These are phyloP conservation scores for Ylistrum balloti DNA, from an alignment of 1,140 invertebrate genomes.

Conservation along the genomic window DNA sequence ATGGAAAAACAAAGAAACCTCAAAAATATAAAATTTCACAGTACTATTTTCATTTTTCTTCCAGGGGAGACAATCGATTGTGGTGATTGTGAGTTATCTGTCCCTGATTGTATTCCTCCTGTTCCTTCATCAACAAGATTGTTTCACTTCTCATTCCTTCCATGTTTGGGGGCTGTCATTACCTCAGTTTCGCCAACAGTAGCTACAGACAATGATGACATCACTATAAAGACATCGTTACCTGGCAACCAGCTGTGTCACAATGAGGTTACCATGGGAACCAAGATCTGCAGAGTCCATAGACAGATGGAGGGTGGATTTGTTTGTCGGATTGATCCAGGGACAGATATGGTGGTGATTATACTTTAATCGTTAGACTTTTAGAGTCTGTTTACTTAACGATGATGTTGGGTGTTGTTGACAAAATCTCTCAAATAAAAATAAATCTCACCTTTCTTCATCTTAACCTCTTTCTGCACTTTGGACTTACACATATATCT, in stretches of 20 bases:
- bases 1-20: too few species aligned
- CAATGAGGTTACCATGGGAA: constrained; percentile 66
- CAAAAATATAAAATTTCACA: too few species aligned
- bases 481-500: neutral
- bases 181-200: constrained; percentile 59
- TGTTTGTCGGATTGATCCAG: neutral
- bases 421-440: too few species aligned
- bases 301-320: neutral
- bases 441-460: too few species aligned
- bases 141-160: constrained; percentile 67
- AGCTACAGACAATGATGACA: constrained; percentile 63
- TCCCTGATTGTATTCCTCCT: neutral
- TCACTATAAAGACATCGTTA: constrained; percentile 69
- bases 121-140: neutral
- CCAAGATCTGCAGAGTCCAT: constrained; percentile 52
- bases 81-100: constrained; percentile 1
- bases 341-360: neutral
- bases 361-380: too few species aligned
- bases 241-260: constrained; percentile 62
- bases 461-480: neutral
- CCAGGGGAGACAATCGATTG: neutral
- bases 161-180: constrained; percentile 69
- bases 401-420: too few species aligned
- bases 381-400: too few species aligned
- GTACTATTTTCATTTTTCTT: neutral